Percentiles rank a stretch among this genome's conserved stretches.
Conservation (phyloP, 2,113 vertebrate genomes). For the Myodes glareolus region DNA sequence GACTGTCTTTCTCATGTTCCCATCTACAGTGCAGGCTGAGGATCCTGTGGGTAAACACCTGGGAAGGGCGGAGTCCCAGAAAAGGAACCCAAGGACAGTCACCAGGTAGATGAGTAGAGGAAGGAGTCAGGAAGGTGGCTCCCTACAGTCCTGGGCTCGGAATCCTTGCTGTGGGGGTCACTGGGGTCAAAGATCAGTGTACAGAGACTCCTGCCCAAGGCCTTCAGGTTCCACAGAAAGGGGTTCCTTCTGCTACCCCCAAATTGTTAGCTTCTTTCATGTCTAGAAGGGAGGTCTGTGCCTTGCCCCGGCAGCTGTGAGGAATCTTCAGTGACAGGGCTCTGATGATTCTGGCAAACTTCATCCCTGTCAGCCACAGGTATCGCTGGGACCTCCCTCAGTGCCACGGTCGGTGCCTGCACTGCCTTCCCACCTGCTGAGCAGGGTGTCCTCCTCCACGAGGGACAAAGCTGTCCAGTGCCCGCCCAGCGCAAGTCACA, state of each 20-base stretch:
- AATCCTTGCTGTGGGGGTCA: rapidly evolving
- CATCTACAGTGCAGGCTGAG: background rate
- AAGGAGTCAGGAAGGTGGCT: background rate
- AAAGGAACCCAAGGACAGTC: background rate
- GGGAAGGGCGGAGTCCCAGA: background rate
- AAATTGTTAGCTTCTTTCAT: background rate
- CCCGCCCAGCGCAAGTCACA: background rate
- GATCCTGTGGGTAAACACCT: rapidly evolving
- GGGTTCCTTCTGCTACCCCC: background rate
- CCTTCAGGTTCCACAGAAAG: background rate
- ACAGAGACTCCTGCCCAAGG: background rate
- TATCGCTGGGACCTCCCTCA: background rate
- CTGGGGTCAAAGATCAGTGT: rapidly evolving
- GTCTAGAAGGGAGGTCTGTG: background rate
- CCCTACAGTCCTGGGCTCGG: background rate
- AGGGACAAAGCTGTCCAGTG: background rate
- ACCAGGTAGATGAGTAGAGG: rapidly evolving
- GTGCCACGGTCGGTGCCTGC: too few species aligned
- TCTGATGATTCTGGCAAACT: background rate
- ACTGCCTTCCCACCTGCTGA: background rate
- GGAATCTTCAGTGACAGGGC: background rate
- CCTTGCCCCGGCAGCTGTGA: background rate
- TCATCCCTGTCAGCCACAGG: background rate
- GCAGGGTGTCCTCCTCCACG: background rate
- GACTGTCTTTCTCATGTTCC: background rate